phyloP scores from a whole-genome alignment of 2,888 invertebrate genomes.

The Tromatobia lineatoria region DNA sequence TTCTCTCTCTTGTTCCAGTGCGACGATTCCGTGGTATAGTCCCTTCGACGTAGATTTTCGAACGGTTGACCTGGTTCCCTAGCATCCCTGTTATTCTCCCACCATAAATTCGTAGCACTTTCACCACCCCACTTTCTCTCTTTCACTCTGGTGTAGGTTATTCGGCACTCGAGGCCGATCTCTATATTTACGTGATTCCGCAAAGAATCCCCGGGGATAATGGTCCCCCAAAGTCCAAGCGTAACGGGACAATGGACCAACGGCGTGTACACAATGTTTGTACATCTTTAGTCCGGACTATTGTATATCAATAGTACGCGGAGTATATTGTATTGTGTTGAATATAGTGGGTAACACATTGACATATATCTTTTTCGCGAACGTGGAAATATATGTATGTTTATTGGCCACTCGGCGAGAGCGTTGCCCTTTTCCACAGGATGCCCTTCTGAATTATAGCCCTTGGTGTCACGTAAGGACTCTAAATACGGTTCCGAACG shows the following conservation, averaged over 20 bases:
- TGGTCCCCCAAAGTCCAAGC: slow-evolving; percentile 34
- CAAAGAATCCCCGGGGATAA: slow-evolving; percentile 53
- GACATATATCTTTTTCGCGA: slow-evolving; percentile 44
- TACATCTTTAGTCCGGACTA: slow-evolving; percentile 61
- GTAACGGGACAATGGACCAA: slow-evolving; percentile 61
- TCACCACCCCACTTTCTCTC: slow-evolving; percentile 29
- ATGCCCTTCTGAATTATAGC: slow-evolving; percentile 40
- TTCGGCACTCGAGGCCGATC: slow-evolving; percentile 47
- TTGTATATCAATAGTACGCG: slow-evolving; percentile 18
- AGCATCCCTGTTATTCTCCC: slow-evolving; percentile 54
- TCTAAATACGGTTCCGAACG: slow-evolving; percentile 13
- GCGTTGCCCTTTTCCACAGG: slow-evolving; percentile 50
- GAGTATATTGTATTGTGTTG: slow-evolving; percentile 21
- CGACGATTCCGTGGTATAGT: slow-evolving; percentile 43
- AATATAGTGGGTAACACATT: slow-evolving; percentile 33
- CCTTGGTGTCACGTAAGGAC: neutral
- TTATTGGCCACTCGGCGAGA: slow-evolving; percentile 57
- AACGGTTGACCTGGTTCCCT: slow-evolving; percentile 79
- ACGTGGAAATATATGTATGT: slow-evolving; percentile 41
- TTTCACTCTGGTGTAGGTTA: slow-evolving; percentile 3
- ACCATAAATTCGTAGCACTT: slow-evolving; percentile 59
- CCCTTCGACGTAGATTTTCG: slow-evolving; percentile 73
- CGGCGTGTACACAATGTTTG: slow-evolving; percentile 65
- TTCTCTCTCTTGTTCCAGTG: slow-evolving; percentile 40
- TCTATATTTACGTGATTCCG: slow-evolving; percentile 76